Evolutionary conservation across 2,113 vertebrate genomes (phyloP).

Genomic region (Psettodes erumei): DNA sequence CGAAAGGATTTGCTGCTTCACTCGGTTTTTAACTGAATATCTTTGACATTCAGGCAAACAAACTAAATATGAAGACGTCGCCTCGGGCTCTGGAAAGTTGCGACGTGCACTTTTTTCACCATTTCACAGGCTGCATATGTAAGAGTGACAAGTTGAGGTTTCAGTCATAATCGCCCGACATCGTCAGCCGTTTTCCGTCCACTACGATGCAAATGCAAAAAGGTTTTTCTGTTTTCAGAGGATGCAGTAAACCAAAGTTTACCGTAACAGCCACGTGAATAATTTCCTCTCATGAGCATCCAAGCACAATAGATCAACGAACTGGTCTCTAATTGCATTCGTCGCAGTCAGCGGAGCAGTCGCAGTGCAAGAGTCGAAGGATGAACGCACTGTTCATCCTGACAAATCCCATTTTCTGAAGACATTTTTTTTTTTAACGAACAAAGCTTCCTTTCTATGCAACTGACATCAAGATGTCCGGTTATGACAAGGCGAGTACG

Average conservation of each 20-base stretch:
- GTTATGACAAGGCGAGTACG: constrained; percentile 13
- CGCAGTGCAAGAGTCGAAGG: constrained; percentile 2
- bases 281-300: constrained; percentile 17
- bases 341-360: constrained; percentile 19
- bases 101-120: too few species aligned
- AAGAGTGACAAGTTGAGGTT: neutral
- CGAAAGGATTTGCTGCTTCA: neutral
- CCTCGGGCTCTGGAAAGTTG: neutral
- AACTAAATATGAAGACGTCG: neutral
- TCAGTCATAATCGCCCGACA: neutral
- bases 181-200: neutral
- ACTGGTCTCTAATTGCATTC: constrained; percentile 19
- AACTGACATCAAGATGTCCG: constrained; percentile 5
- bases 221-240: too few species aligned
- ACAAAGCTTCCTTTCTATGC: neutral
- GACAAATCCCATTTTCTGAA: constrained; percentile 22
- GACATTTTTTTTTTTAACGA: constrained; percentile 2
- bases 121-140: neutral
- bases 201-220: neutral
- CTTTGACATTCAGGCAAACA: neutral
- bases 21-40: neutral
- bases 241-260: too few species aligned
- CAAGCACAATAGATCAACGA: constrained; percentile 1
- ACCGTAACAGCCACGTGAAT: constrained; percentile 22
- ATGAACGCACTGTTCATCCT: constrained; percentile 24